These are phyloP conservation scores for Selene dorsalis DNA, from an alignment of 2,797 vertebrate genomes.

Conservation along the genomic window DNA sequence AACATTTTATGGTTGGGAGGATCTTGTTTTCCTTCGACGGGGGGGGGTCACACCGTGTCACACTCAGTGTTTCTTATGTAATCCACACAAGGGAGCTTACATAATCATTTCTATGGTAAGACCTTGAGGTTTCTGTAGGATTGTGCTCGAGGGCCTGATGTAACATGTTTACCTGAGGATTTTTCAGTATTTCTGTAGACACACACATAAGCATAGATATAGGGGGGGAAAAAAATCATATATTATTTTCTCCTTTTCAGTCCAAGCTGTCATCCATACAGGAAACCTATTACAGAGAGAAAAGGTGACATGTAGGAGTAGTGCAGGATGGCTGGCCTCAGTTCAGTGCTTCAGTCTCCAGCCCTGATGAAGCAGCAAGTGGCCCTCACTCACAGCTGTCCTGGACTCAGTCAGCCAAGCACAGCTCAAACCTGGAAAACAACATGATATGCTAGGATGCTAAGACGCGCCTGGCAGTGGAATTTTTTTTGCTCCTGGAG, in stretches of 20 bases:
- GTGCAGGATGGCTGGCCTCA: constrained; percentile 73
- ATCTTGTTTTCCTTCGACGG: constrained; percentile 20
- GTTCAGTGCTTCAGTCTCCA: constrained; percentile 77
- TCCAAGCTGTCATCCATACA: constrained; percentile 50
- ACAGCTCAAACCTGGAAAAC: constrained; percentile 66
- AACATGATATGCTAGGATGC: constrained; percentile 67
- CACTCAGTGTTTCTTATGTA: constrained; percentile 47
- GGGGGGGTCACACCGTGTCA: constrained; percentile 20
- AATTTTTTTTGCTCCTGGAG: constrained; percentile 52
- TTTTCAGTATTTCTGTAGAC: not conserved
- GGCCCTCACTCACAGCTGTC: constrained; percentile 80
- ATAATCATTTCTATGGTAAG: constrained; percentile 49
- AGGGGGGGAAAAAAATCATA: not conserved
- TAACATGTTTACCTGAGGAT: constrained; percentile 47
- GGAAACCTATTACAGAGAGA: constrained; percentile 69
- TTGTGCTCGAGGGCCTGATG: constrained; percentile 30
- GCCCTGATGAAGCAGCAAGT: constrained; percentile 72
- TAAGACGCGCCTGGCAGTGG: constrained; percentile 58
- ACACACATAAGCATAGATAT: constrained; percentile 6
- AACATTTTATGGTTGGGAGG: constrained; percentile 18
- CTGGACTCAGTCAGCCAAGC: constrained; percentile 76
- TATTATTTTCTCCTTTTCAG: constrained; percentile 41
- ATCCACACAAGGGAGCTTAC: constrained; percentile 40
- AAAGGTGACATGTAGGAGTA: constrained; percentile 71
- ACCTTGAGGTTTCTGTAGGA: constrained; percentile 44